Evolutionary conservation across 2,113 vertebrate species (phyloP), one percentile per base, ranked within the genome.

Genomic region (Anhinga rufa): DNA sequence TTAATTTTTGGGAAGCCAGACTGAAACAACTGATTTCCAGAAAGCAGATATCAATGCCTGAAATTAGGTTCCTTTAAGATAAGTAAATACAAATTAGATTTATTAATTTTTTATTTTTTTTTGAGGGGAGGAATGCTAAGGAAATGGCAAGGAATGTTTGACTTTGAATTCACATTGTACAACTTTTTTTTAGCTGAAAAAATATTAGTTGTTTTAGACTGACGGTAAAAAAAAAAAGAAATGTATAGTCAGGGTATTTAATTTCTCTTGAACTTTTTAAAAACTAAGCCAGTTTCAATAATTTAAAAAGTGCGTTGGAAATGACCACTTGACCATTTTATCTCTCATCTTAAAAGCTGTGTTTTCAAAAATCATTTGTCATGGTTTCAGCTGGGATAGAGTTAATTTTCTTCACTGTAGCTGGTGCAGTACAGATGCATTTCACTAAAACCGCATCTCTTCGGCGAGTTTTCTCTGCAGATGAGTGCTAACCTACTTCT

Each of bases 81-180:
- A 36, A 68, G 4, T 24, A 76, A 70, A 57, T 8, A 16, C 2
- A 76, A 48, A 26, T 4, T 9, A 42, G 18, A 10, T 17, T 2
- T 3, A 31, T 16, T 57, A 25, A 3, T 40, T 14, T 17, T 46
- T 46, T 44, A 16, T 52, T 28, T 44, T 57, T 44, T 51, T 6
- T 2, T 2, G 4, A 3, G 4, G 6, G 4, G 3, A 1, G 12
- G 6, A 2, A 3, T 46, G 12, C 31, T 38, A 14, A 74, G 44
- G 13, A 4, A 88, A 36, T 24, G 19, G 42, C 5, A 88, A 28
- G 11, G 19, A 36, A 74, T n/a, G 6, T 62, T 66, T 70, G 32
- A 14, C 9, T 65, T 88, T 44, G 14, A 14, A 44, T 82, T 80
- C 9, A 17, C 12, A 10, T 24, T 54, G 4, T 22, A n/a, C 0